Evolutionary conservation across 2,797 vertebrate genomes (phyloP).

Genomic region (Sebastiscus tertius): DNA sequence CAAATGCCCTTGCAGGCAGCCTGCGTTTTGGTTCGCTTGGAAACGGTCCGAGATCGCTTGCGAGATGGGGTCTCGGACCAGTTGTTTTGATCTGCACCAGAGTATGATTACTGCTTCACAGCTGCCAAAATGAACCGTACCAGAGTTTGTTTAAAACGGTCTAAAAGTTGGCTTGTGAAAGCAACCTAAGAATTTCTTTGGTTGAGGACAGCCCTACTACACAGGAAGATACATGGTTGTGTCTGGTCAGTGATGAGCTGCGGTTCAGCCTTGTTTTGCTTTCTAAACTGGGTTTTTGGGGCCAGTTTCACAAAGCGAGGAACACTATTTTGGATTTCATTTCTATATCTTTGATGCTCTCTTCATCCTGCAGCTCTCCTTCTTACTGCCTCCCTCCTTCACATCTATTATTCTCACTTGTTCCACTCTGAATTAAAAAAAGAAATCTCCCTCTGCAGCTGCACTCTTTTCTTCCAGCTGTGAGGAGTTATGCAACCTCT

Average conservation of each 20-base stretch:
- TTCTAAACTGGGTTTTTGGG: neutral
- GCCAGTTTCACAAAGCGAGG: neutral
- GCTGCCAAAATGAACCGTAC: too few species aligned
- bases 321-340: neutral
- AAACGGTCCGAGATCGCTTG: too few species aligned
- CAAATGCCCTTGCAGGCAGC: too few species aligned
- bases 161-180: too few species aligned
- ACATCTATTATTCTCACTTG: slow-evolving; percentile 4
- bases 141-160: too few species aligned
- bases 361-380: neutral
- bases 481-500: slow-evolving; percentile 28
- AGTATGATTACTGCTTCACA: too few species aligned
- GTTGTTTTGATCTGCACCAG: too few species aligned
- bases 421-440: neutral
- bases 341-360: neutral
- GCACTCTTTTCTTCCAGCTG: neutral
- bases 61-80: too few species aligned
- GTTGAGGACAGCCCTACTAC: neutral
- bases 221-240: neutral
- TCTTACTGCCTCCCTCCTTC: neutral
- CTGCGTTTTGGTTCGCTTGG: too few species aligned
- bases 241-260: neutral
- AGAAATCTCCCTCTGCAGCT: neutral
- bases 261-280: neutral
- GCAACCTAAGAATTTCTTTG: too few species aligned